A percentile compares a stretch with the other conserved stretches of the same genome.
These are phyloP conservation scores for Anhinga anhinga DNA, from an alignment of 2,113 vertebrate genomes.

Conservation along the genomic window DNA sequence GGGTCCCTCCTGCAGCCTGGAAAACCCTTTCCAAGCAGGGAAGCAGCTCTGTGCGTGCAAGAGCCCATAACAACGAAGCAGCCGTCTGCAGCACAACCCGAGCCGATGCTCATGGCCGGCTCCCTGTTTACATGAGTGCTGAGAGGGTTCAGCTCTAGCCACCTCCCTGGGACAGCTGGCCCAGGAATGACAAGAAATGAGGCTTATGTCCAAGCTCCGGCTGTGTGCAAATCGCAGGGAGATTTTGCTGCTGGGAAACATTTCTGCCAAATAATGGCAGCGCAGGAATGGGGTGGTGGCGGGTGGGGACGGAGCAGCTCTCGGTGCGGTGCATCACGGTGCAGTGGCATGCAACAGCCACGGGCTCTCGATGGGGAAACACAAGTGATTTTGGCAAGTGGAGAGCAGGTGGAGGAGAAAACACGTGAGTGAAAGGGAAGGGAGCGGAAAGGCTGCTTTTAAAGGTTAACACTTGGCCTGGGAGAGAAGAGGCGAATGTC, in stretches of 20 bases:
- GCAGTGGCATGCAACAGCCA: fast-evolving
- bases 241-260: neutral
- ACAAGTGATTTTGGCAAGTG: neutral
- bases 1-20: neutral
- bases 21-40: neutral
- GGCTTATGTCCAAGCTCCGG: fast-evolving
- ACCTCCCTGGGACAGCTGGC: fast-evolving
- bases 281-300: fast-evolving
- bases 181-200: neutral
- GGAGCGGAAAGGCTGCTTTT: neutral
- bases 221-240: neutral
- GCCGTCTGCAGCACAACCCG: fast-evolving
- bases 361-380: fast-evolving
- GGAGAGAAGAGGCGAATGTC: neutral
- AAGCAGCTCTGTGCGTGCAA: neutral
- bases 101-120: neutral
- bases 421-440: neutral
- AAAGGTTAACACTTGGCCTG: slow-evolving; percentile 1
- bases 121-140: fast-evolving
- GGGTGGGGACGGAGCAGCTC: neutral
- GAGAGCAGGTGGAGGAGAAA: neutral
- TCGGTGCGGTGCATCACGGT: fast-evolving
- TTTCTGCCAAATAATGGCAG: neutral
- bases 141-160: neutral
- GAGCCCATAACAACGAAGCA: fast-evolving